Evolutionary conservation across 1,140 invertebrate species (phyloP), one percentile per base, ranked within the genome.

Genomic region (Nephotettix cincticeps): DNA sequence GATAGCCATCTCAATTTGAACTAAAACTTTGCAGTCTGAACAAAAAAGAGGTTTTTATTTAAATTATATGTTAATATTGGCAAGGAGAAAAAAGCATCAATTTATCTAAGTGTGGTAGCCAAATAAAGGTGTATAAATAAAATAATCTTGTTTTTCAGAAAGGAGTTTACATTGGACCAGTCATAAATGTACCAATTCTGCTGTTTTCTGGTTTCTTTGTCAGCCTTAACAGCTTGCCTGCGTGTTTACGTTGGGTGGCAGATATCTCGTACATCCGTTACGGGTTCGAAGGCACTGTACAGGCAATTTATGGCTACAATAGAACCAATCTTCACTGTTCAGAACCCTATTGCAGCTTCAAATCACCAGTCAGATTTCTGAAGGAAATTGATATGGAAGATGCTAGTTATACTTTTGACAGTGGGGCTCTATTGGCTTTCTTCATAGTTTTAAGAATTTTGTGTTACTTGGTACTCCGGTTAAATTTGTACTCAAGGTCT

Each of bases 151-250:
- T n/a, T 28, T 86, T 87, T 11, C 82, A 97, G 94, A 92, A 94
- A 77, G 95, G 95, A 30, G 95, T 97, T 27, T 98, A 96, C 80
- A 78, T 96, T 36, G 95, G 94, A 6, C 96, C 96, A 43, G 91
- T 97, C 30, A 85, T 93, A 67, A 72, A 71, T 0, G 72, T 75
- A 9, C 75, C 73, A 17, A 90, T 93, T 1, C 95, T 94, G 40
- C 85, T 94, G 21, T 93, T 98, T 76, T 93, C 96, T 0, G 95
- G 95, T 0, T 98, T 98, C 81, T 96, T 96, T 77, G 90, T 97
- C 1, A 89, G 91, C 13, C 90, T 95, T 74, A 87, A 90, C 40
- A 94, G 96, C 70, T 97, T 96, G 1, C 95, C 95, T 0, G 77
- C 81, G 0, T 83, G 87, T 1, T 92, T 98, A 76, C 87, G 90